Percentiles rank a stretch among this genome's conserved stretches.
phyloP scores from a whole-genome alignment of 2,888 invertebrate species.

The Oithona nana region DNA sequence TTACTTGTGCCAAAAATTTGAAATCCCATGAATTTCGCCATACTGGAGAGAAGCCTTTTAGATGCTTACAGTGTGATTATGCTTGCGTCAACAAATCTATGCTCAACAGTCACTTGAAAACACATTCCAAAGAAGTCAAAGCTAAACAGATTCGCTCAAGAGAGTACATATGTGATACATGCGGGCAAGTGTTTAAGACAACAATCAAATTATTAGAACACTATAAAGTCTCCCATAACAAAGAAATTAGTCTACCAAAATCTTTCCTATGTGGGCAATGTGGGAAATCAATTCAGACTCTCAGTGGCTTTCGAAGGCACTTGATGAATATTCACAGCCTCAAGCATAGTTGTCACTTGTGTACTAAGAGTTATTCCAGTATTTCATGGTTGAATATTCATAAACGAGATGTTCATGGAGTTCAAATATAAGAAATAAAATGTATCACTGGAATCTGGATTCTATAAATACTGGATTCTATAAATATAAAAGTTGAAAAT shows the following conservation, averaged over 20 bases:
- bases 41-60: constrained; percentile 73
- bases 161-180: background rate
- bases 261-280: background rate
- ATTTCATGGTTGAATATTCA: background rate
- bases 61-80: constrained; percentile 71
- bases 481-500: too few relatives aligned
- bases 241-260: background rate
- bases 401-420: background rate
- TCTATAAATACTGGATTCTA: too few relatives aligned
- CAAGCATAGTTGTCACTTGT: background rate
- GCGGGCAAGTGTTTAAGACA: background rate
- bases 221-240: background rate
- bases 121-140: constrained; percentile 40
- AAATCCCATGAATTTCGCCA: background rate
- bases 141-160: too few relatives aligned
- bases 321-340: background rate
- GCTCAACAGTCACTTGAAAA: constrained; percentile 93
- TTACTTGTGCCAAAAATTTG: background rate
- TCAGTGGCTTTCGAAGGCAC: background rate
- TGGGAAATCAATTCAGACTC: background rate
- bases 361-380: background rate
- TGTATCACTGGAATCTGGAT: too few relatives aligned
- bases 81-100: constrained; percentile 95
- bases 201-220: background rate
- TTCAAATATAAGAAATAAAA: background rate